These are phyloP conservation scores for Corythoichthys haematopterus DNA, from an alignment of 2,113 vertebrate species.

Conservation along the genomic window DNA sequence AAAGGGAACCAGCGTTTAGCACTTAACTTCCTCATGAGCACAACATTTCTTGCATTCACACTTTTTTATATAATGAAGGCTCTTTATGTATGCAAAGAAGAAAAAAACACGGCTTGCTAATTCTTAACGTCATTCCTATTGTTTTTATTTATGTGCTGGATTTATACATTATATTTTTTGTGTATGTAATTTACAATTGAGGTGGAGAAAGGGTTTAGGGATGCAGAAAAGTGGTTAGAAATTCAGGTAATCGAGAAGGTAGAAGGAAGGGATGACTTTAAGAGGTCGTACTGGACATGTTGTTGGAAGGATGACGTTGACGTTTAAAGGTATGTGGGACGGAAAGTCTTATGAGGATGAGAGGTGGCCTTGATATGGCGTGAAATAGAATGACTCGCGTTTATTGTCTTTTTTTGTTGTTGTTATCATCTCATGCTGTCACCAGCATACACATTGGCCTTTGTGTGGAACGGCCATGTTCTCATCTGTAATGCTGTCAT, in stretches of 20 bases:
- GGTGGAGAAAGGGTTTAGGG: neutral
- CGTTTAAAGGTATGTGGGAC: neutral
- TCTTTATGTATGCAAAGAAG: neutral
- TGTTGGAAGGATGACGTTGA: neutral
- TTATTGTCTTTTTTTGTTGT: neutral
- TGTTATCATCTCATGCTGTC: neutral
- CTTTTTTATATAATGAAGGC: neutral
- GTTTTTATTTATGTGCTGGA: constrained; percentile 58
- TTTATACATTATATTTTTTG: constrained; percentile 25
- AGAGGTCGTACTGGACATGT: constrained; percentile 6
- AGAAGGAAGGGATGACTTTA: neutral
- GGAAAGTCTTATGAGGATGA: neutral
- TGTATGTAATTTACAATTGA: constrained; percentile 35
- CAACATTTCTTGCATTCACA: neutral
- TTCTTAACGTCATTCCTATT: constrained; percentile 35
- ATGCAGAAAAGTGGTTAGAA: constrained; percentile 9
- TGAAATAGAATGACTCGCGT: no score
- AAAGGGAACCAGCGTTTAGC: constrained; percentile 16
- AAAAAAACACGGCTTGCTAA: constrained; percentile 22
- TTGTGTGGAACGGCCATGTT: neutral
- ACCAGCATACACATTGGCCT: neutral
- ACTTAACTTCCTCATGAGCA: constrained; percentile 37
- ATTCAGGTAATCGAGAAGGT: neutral
- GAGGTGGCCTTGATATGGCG: neutral
- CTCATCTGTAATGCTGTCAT: neutral